phyloP scores from a whole-genome alignment of 2,113 vertebrate genomes.

The Polypterus senegalus region DNA sequence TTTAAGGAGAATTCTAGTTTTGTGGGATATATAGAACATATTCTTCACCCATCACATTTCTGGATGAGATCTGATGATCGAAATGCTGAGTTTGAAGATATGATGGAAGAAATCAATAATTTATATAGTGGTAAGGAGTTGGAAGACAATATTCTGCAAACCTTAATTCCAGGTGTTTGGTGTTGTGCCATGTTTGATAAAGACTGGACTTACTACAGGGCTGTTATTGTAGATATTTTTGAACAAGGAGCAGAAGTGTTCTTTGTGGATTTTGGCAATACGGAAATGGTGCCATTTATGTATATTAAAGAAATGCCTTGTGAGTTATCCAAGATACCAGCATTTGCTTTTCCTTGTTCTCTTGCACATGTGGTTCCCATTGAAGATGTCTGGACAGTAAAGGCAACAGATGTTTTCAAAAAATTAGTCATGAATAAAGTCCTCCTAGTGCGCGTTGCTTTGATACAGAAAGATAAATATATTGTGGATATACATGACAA shows the following conservation, averaged over 20 bases:
- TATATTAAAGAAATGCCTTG: constrained; percentile 66
- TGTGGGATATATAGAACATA: constrained; percentile 54
- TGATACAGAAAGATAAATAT: constrained; percentile 43
- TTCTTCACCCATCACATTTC: constrained; percentile 67
- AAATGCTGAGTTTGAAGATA: constrained; percentile 55
- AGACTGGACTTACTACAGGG: constrained; percentile 70
- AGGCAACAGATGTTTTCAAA: constrained; percentile 57
- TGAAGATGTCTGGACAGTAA: constrained; percentile 59
- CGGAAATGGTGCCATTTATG: constrained; percentile 54
- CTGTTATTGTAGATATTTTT: constrained; percentile 46
- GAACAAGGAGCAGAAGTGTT: constrained; percentile 47
- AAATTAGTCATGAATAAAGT: constrained; percentile 46
- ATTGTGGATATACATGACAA: constrained; percentile 46
- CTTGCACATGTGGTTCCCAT: constrained; percentile 54
- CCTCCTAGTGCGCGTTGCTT: constrained; percentile 48
- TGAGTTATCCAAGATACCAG: constrained; percentile 49
- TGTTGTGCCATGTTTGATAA: constrained; percentile 73
- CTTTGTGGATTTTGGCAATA: constrained; percentile 84
- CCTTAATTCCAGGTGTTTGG: constrained; percentile 56
- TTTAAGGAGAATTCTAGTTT: constrained; percentile 44
- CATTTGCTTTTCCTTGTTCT: constrained; percentile 65
- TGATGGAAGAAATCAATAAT: constrained; percentile 54
- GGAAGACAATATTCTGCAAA: constrained; percentile 55
- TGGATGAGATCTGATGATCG: constrained; percentile 61
- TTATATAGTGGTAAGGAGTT: constrained; percentile 42